phyloP scores from a whole-genome alignment of 2,113 vertebrate genomes.

The Vulpes lagopus region DNA sequence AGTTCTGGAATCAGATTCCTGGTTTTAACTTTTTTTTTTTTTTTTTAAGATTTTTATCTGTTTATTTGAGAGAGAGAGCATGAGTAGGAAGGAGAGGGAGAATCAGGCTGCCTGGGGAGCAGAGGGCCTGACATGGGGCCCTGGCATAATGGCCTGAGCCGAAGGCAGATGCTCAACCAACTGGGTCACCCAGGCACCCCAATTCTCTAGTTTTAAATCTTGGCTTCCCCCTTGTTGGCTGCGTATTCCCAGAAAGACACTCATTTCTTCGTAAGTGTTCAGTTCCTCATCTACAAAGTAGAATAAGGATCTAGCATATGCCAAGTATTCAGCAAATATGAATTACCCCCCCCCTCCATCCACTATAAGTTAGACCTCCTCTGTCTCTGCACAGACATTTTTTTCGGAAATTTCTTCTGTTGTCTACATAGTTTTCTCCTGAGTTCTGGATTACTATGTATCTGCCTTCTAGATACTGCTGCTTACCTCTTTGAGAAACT shows the following conservation, averaged over 20 bases:
- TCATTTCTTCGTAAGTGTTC: neutral
- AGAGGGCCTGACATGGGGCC: no score
- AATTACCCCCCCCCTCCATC: neutral
- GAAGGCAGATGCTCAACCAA: no score
- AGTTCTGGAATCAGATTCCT: neutral
- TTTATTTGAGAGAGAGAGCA: no score
- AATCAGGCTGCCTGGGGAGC: no score
- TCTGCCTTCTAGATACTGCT: neutral
- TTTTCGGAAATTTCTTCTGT: neutral
- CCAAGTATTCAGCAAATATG: neutral
- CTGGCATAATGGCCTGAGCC: no score
- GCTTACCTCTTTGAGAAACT: neutral
- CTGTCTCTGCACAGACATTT: neutral
- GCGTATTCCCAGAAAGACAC: neutral
- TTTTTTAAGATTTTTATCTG: no score
- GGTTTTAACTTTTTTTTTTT: neutral
- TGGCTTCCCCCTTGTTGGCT: neutral
- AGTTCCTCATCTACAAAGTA: neutral
- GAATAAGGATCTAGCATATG: neutral
- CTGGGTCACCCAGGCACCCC: no score
- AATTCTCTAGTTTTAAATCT: neutral
- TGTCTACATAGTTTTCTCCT: neutral
- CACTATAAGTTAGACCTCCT: neutral
- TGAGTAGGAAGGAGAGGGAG: no score
- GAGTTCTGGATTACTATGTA: neutral